These are phyloP conservation scores for Hirudinaria manillensis DNA, from an alignment of 2,888 invertebrate species.

Conservation along the genomic window DNA sequence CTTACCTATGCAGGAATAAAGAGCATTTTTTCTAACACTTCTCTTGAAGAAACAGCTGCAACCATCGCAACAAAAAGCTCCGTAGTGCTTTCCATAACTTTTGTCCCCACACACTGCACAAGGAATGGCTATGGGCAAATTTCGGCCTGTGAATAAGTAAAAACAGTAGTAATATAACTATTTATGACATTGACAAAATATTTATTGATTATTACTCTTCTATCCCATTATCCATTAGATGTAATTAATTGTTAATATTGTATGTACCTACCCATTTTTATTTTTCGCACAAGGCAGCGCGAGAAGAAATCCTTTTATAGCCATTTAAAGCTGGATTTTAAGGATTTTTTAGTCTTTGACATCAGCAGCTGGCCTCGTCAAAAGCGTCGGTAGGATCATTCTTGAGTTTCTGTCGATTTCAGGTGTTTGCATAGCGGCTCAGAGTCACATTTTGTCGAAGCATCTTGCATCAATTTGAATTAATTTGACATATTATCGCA, in stretches of 20 bases:
- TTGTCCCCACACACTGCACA: constrained; percentile 68
- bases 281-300: background rate
- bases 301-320: background rate
- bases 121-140: constrained; percentile 63
- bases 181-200: background rate
- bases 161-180: background rate
- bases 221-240: background rate
- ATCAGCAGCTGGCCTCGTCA: background rate
- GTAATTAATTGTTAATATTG: too few species aligned
- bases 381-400: background rate
- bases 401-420: constrained; percentile 15
- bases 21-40: constrained; percentile 67
- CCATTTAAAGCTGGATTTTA: background rate
- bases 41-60: constrained; percentile 85
- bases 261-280: background rate
- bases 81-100: constrained; percentile 66
- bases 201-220: background rate
- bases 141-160: constrained; percentile 55
- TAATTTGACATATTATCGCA: too few species aligned
- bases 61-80: constrained; percentile 65
- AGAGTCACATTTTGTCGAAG: background rate
- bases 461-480: background rate
- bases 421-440: constrained; percentile 1
- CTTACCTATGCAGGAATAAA: constrained; percentile 72
- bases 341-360: constrained; percentile 5